Conservation (phyloP, 2,888 invertebrate species). For the Drosophila lacicola region DNA sequence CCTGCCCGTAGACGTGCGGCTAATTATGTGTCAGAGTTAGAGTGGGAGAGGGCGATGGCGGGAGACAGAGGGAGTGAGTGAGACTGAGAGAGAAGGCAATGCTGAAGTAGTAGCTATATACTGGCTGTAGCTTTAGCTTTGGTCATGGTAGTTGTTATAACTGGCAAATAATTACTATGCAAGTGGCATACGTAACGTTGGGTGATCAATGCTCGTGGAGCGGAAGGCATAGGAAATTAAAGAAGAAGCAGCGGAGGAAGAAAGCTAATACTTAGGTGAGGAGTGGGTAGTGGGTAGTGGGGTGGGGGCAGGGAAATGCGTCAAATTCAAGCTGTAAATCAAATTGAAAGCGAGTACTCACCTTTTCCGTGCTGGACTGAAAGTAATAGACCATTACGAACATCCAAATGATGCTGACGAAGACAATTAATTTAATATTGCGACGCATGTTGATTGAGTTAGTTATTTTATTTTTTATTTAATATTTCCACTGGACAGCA, state of each 20-base stretch:
- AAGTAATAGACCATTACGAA: slow-evolving; percentile 85
- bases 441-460: slow-evolving; percentile 81
- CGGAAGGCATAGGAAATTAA: slow-evolving; percentile 48
- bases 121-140: neutral
- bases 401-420: slow-evolving; percentile 85
- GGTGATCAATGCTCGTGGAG: slow-evolving; percentile 47
- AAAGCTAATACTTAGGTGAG: neutral
- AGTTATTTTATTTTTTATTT: slow-evolving; percentile 25
- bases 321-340: neutral
- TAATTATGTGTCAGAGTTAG: slow-evolving; percentile 61
- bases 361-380: slow-evolving; percentile 85
- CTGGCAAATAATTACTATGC: slow-evolving; percentile 74
- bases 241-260: neutral
- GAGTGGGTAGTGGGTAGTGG: neutral
- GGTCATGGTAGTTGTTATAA: slow-evolving; percentile 33
- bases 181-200: slow-evolving; percentile 57
- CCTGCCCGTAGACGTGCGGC: slow-evolving; percentile 54
- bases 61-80: neutral
- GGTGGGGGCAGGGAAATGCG: neutral
- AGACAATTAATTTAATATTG: slow-evolving; percentile 84
- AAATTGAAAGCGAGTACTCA: slow-evolving; percentile 60
- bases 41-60: neutral
- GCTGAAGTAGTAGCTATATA: slow-evolving; percentile 19
- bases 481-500: slow-evolving; percentile 35
- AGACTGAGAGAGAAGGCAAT: slow-evolving; percentile 29